Conservation (phyloP, 2,797 vertebrate genomes). For the Scarus forsteni region DNA sequence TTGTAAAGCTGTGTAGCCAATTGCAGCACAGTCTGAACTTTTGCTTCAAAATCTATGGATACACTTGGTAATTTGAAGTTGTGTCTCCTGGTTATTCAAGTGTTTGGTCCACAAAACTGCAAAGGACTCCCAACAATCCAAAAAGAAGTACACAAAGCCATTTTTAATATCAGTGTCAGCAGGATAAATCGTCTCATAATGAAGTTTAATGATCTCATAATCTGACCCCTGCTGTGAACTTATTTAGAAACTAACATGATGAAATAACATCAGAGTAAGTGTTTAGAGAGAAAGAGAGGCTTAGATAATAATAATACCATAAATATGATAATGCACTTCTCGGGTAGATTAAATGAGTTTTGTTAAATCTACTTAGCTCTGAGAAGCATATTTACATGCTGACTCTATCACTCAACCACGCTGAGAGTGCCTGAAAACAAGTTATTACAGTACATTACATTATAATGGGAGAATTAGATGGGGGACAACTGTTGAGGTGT, state of each 20-base stretch:
- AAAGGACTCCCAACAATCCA: background rate
- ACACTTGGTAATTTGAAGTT: background rate
- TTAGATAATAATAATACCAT: constrained; percentile 22
- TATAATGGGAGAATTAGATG: background rate
- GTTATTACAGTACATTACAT: constrained; percentile 1
- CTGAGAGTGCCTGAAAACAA: background rate
- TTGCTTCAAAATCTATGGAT: background rate
- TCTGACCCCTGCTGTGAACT: constrained; percentile 8
- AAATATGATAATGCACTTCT: constrained; percentile 25
- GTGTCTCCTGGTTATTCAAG: constrained; percentile 8
- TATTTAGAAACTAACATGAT: background rate
- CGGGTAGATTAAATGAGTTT: constrained; percentile 6
- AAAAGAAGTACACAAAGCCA: background rate
- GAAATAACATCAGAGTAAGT: constrained; percentile 2
- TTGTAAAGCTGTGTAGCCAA: no score
- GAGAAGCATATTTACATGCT: constrained; percentile 38
- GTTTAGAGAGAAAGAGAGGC: background rate
- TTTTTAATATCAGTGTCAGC: background rate
- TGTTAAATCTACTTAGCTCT: constrained; percentile 13
- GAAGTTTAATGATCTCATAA: constrained; percentile 24
- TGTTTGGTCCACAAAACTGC: background rate
- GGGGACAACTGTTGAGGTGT: background rate
- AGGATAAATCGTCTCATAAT: background rate
- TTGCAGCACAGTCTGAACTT: background rate
- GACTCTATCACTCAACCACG: constrained; percentile 10